These are phyloP conservation scores for Bombus confusus DNA, from an alignment of 1,140 invertebrate genomes.

Conservation along the genomic window DNA sequence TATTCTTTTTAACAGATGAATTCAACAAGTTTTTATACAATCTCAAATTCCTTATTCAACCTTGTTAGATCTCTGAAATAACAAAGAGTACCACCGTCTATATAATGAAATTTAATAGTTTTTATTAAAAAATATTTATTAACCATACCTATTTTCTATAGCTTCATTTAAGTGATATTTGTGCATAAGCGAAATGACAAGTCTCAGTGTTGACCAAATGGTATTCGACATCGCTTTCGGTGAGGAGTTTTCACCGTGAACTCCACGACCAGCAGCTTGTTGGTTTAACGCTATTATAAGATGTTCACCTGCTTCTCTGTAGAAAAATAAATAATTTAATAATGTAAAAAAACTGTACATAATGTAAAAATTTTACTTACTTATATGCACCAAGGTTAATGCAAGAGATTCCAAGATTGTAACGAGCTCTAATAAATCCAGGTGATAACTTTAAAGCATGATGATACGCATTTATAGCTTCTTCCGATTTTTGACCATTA, in stretches of 20 bases:
- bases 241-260: slow-evolving; percentile 80
- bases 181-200: slow-evolving; percentile 94
- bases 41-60: slow-evolving; percentile 86
- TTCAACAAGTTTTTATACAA: slow-evolving; percentile 65
- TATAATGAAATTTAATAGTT: slow-evolving; percentile 3
- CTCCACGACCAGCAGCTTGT: slow-evolving; percentile 90
- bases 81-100: slow-evolving; percentile 17
- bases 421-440: slow-evolving; percentile 97
- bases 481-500: slow-evolving; percentile 96
- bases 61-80: slow-evolving; percentile 84
- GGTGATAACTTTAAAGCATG: slow-evolving; percentile 95
- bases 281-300: slow-evolving; percentile 96
- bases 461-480: slow-evolving; percentile 98
- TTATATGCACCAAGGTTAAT: slow-evolving; percentile 97
- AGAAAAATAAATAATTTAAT: slow-evolving; percentile 62
- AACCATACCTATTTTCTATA: slow-evolving; percentile 86
- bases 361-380: slow-evolving; percentile 79
- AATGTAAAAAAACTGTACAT: background rate
- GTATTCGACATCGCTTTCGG: slow-evolving; percentile 93
- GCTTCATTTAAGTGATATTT: slow-evolving; percentile 89
- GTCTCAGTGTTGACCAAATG: slow-evolving; percentile 97
- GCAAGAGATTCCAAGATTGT: slow-evolving; percentile 99
- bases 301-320: slow-evolving; percentile 96
- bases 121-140: slow-evolving; percentile 17
- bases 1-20: slow-evolving; percentile 66